A percentile compares a stretch with the other conserved stretches of the same genome.
phyloP scores from a whole-genome alignment of 2,888 invertebrate species.

The Parnassius smintheus region DNA sequence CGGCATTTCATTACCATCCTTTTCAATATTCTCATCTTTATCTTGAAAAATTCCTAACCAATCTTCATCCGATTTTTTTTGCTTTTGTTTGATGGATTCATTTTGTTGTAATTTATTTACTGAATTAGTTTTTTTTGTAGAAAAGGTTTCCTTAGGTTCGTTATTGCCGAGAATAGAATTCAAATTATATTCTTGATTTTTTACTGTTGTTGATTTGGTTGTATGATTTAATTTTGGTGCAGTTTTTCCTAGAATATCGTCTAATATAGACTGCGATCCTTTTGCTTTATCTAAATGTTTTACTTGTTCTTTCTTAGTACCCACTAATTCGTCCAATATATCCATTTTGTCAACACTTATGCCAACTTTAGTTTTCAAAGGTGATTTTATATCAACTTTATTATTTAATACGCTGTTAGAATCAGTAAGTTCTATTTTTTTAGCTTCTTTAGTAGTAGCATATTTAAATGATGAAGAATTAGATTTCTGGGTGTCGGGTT shows the following conservation, averaged over 20 bases:
- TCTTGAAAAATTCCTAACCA: constrained; percentile 74
- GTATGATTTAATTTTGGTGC: constrained; percentile 49
- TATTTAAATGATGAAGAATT: constrained; percentile 36
- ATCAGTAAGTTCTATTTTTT: constrained; percentile 33
- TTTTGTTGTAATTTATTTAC: constrained; percentile 37
- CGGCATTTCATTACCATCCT: constrained; percentile 58
- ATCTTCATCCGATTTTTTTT: constrained; percentile 60
- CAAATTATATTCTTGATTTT: constrained; percentile 63
- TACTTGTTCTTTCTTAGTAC: constrained; percentile 45
- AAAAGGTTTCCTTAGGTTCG: constrained; percentile 45
- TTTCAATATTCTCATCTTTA: constrained; percentile 49
- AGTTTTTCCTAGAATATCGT: constrained; percentile 79
- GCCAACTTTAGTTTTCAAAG: constrained; percentile 52
- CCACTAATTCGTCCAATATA: constrained; percentile 51
- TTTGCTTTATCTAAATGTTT: constrained; percentile 60
- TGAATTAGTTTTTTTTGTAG: constrained; percentile 45
- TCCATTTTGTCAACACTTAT: constrained; percentile 55
- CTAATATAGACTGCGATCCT: constrained; percentile 71
- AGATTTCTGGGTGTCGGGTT: constrained; percentile 1
- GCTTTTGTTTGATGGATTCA: constrained; percentile 42
- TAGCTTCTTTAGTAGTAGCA: constrained; percentile 40
- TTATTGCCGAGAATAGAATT: constrained; percentile 58
- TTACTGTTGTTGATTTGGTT: constrained; percentile 47
- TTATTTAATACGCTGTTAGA: constrained; percentile 24
- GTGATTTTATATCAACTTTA: constrained; percentile 48